phyloP scores from a whole-genome alignment of 2,888 invertebrate genomes.

The Urechis unicinctus region DNA sequence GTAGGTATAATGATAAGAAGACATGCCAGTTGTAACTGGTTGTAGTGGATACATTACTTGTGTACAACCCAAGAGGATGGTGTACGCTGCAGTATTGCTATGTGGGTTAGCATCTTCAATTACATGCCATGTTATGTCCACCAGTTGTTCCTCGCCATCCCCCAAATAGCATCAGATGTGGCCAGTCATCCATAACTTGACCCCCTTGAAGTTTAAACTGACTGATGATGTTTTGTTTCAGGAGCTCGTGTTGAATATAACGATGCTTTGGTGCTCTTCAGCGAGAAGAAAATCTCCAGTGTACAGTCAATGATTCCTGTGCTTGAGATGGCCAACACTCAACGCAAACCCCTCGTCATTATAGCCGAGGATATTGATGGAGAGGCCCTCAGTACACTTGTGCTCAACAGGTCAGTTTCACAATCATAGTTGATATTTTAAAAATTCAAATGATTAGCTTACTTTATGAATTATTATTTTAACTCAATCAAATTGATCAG shows the following conservation, averaged over 20 bases:
- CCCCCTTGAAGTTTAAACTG: neutral
- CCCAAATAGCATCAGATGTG: neutral
- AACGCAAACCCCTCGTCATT: constrained; percentile 88
- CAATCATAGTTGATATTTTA: too few species aligned
- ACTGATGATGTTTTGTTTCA: constrained; percentile 27
- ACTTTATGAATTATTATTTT: too few species aligned
- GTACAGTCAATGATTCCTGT: constrained; percentile 97
- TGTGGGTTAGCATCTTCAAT: too few species aligned
- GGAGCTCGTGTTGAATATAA: constrained; percentile 96
- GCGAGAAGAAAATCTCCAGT: constrained; percentile 96
- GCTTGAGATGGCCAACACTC: constrained; percentile 86
- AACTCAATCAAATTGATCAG: too few species aligned
- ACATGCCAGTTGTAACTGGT: too few species aligned
- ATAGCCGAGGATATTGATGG: constrained; percentile 94
- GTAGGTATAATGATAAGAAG: too few species aligned
- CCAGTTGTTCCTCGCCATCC: neutral
- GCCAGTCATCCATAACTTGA: too few species aligned
- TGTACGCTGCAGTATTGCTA: too few species aligned
- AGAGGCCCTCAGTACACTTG: constrained; percentile 86
- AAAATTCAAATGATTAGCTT: too few species aligned
- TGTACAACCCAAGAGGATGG: too few species aligned
- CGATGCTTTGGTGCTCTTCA: constrained; percentile 86
- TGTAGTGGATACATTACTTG: too few species aligned
- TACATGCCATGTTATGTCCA: too few species aligned
- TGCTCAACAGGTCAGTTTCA: constrained; percentile 70